Evolutionary conservation across 92 coral and sea anemone species (phyloP).

Genomic region (Parazoanthus darwini): DNA sequence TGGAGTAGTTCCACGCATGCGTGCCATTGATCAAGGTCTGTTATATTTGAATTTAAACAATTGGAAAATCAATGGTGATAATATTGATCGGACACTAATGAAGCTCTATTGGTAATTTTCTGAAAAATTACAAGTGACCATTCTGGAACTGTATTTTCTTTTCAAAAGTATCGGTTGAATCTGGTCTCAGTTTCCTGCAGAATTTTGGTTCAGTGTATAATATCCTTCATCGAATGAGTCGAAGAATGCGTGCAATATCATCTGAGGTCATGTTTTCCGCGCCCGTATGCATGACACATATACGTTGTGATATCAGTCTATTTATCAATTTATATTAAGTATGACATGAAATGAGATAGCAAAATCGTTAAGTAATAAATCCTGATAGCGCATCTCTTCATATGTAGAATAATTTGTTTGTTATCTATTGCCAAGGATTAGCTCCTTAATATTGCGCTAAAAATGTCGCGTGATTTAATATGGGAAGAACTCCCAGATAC

Average conservation of each 20-base stretch:
- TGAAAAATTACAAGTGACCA: not conserved
- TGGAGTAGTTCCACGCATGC: not conserved
- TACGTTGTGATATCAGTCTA: not conserved
- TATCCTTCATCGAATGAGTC: conserved; percentile 11
- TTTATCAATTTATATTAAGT: conserved; percentile 25
- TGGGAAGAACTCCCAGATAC: not conserved
- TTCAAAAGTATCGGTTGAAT: not conserved
- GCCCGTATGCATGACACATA: not conserved
- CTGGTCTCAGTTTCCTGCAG: not conserved
- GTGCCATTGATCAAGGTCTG: not conserved
- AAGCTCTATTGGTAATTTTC: not conserved
- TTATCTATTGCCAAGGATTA: conserved; percentile 1
- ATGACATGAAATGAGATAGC: conserved; percentile 21
- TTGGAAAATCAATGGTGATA: not conserved
- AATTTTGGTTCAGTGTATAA: not conserved
- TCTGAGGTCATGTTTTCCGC: not conserved
- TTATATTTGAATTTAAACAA: no score
- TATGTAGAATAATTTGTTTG: not conserved
- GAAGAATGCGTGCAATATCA: not conserved
- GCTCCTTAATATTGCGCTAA: not conserved
- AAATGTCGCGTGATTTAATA: not conserved
- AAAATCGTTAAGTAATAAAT: conserved; percentile 26
- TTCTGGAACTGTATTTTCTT: not conserved
- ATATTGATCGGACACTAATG: not conserved
- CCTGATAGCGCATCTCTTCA: conserved; percentile 29